Conservation (phyloP, 2,113 vertebrate species). For the Podarcis muralis region DNA sequence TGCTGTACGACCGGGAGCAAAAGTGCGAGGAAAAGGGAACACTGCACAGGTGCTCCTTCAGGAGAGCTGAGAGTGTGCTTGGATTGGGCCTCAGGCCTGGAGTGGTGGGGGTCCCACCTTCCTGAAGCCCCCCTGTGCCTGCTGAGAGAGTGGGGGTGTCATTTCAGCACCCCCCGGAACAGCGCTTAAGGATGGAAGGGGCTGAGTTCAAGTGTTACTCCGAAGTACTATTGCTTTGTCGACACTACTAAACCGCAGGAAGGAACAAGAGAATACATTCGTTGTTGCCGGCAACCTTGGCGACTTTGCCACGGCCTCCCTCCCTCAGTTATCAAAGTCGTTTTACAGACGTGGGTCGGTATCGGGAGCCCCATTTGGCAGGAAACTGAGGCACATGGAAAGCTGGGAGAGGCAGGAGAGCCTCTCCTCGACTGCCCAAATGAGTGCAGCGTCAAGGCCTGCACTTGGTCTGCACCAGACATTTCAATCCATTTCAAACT, state of each 20-base stretch:
- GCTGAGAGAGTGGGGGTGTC: neutral
- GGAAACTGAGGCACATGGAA: neutral
- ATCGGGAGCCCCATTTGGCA: neutral
- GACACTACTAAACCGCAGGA: neutral
- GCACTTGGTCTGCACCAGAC: neutral
- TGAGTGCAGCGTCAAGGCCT: neutral
- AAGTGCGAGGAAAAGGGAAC: neutral
- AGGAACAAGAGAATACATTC: neutral
- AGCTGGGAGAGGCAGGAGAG: neutral
- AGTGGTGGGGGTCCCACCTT: neutral
- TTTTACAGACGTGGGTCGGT: conserved; percentile 14
- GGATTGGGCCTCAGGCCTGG: too few species aligned
- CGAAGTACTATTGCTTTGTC: conserved; percentile 6
- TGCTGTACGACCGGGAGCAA: neutral
- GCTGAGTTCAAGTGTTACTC: neutral
- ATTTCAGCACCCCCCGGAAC: neutral
- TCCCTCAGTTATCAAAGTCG: neutral
- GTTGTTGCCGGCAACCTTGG: neutral
- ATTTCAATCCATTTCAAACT: neutral
- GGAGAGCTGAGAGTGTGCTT: neutral
- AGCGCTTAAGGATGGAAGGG: neutral
- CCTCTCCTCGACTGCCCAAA: neutral
- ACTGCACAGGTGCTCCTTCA: neutral
- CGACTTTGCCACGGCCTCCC: neutral
- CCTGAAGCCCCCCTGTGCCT: neutral